Evolutionary conservation across 2,113 vertebrate species (phyloP).

Genomic region (Syngnathus typhle): DNA sequence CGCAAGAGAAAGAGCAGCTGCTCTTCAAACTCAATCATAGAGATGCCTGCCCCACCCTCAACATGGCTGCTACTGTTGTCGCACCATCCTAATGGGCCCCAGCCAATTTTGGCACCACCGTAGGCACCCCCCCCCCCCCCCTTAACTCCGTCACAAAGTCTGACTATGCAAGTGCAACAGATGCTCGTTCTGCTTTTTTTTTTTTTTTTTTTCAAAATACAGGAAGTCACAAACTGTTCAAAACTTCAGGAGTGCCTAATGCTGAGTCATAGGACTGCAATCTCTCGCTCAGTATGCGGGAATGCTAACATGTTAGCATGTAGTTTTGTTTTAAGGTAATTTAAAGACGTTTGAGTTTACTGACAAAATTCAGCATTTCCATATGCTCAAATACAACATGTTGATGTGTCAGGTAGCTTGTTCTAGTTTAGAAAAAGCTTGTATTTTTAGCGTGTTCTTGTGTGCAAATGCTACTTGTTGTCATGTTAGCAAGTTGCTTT

Average conservation of each 20-base stretch:
- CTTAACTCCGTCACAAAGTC: neutral
- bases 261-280: neutral
- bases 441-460: neutral
- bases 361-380: neutral
- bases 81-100: conserved; percentile 48
- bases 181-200: neutral
- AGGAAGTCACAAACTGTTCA: neutral
- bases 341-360: neutral
- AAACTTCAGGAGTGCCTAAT: neutral
- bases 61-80: conserved; percentile 42
- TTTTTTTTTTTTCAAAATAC: neutral
- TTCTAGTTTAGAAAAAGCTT: neutral
- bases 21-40: conserved; percentile 76
- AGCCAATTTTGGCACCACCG: neutral
- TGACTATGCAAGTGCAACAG: neutral
- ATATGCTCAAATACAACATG: neutral
- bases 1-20: conserved; percentile 85
- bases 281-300: neutral
- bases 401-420: neutral
- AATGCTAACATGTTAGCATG: neutral
- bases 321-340: neutral
- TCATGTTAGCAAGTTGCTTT: neutral
- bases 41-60: conserved; percentile 63
- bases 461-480: neutral
- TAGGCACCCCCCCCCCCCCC: no score